Evolutionary conservation across 2,113 vertebrate genomes (phyloP), one percentile per base, ranked within the genome.

Genomic region (Pseudopipra pipra): DNA sequence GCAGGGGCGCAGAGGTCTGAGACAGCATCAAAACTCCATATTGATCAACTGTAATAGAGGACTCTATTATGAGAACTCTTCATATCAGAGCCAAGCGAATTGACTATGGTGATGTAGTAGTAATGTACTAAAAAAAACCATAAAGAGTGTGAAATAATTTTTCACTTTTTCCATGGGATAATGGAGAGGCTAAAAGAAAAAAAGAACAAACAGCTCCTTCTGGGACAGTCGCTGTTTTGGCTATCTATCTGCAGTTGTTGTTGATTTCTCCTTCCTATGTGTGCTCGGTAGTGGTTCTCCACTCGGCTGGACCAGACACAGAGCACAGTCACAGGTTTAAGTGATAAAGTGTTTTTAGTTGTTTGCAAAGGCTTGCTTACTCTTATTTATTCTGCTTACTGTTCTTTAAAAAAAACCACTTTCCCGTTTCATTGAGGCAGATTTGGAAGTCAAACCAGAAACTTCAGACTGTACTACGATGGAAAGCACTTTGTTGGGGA

Each of bases 381-480:
- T 97, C 97, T 97, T 96, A 95, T 97, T 93, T 94, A 92, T 89
- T 96, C 80, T 98, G 76, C 88, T 97, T 97, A 95, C 79, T 96
- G 97, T 96, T 97, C 95, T 97, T 94, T 92, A 95, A 96, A 98
- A 98, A 95, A 95, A 96, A 95, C 59, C 95, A 88, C 97, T 98
- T 96, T 98, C 96, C 97, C 96, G 62, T 97, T 98, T 98, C 97
- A 94, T 96, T 98, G 97, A 98, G 97, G 98, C 98, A 98, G 98
- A 98, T 98, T 98, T 98, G 98, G 98, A 98, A 98, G 98, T 98
- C 98, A 98, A 95, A 98, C 98, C 96, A 98, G 98, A 98, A 98
- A 98, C 97, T 98, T 98, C 98, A 98, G 98, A 96, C 98, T 98
- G 92, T 98, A 98, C 98, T 98, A 98, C 97, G 98, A 98, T 98